Evolutionary conservation across 2,888 invertebrate genomes (phyloP).

Genomic region (Lasioglossum oenotherae): DNA sequence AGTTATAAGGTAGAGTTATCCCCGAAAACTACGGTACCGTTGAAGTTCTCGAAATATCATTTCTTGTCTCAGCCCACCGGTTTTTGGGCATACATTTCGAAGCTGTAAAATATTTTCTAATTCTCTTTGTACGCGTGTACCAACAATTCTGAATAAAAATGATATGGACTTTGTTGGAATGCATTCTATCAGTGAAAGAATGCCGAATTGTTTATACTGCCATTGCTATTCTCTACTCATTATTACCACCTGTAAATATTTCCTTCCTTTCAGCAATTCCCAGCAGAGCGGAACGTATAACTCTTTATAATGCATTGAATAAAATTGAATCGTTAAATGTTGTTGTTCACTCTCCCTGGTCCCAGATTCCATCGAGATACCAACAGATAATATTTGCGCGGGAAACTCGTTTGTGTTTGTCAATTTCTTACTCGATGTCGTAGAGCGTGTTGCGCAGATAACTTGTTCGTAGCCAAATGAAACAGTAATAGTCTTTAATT

Average conservation of each 20-base stretch:
- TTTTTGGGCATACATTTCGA: constrained; percentile 64
- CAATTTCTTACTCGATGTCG: background rate
- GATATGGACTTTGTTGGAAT: background rate
- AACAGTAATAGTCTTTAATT: background rate
- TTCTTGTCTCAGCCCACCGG: constrained; percentile 47
- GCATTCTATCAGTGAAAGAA: background rate
- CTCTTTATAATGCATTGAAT: background rate
- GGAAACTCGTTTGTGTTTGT: background rate
- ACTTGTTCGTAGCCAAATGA: rapidly evolving
- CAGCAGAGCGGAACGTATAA: rapidly evolving
- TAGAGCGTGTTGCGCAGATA: background rate
- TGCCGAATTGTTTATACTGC: background rate
- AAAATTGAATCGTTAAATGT: background rate
- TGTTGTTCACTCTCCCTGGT: background rate
- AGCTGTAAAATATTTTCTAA: background rate
- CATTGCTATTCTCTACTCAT: background rate
- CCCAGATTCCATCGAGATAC: rapidly evolving
- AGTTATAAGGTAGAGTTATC: constrained; percentile 70
- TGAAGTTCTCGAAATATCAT: constrained; percentile 32
- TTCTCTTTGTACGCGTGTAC: background rate
- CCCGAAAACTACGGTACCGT: constrained; percentile 65
- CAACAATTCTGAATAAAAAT: background rate
- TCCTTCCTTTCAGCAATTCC: background rate
- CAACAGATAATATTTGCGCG: background rate
- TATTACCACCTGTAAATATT: background rate